Conservation (phyloP, 2,797 vertebrate genomes). For the Varecia variegata region DNA sequence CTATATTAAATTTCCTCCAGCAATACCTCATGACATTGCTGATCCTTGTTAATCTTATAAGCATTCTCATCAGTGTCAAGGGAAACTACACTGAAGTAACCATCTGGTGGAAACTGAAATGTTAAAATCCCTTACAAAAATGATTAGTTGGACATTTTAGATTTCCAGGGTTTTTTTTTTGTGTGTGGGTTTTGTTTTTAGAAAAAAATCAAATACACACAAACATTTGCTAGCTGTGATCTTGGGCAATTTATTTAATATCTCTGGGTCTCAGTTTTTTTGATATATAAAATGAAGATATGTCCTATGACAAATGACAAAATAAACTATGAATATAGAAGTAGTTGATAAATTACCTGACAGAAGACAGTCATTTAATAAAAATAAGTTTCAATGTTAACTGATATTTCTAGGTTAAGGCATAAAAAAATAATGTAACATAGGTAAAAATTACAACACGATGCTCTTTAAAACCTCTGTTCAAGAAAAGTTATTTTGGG, state of each 20-base stretch:
- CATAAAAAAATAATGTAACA: not conserved
- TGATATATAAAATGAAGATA: not conserved
- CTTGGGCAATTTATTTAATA: not conserved
- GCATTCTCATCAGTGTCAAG: slow-evolving; percentile 66
- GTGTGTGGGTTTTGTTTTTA: not conserved
- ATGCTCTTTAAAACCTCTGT: not conserved
- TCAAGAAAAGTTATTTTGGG: not conserved
- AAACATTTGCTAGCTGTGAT: slow-evolving; percentile 11
- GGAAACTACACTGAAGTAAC: slow-evolving; percentile 25
- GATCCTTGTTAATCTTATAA: slow-evolving; percentile 69
- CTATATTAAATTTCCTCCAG: slow-evolving; percentile 67
- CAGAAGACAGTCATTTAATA: not conserved
- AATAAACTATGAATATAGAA: not conserved
- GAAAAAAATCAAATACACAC: not conserved
- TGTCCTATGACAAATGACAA: not conserved
- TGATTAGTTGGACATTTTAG: slow-evolving; percentile 32
- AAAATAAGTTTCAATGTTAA: slow-evolving; percentile 13
- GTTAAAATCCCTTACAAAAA: slow-evolving; percentile 46
- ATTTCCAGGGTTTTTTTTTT: not conserved
- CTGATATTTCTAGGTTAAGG: slow-evolving; percentile 24
- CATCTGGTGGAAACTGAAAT: slow-evolving; percentile 61
- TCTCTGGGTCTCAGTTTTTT: not conserved
- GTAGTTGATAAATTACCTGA: not conserved
- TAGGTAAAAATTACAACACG: not conserved
- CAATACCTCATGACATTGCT: slow-evolving; percentile 54